These are phyloP conservation scores for Mayetiola destructor DNA, from an alignment of 2,888 invertebrate genomes.

Conservation along the genomic window DNA sequence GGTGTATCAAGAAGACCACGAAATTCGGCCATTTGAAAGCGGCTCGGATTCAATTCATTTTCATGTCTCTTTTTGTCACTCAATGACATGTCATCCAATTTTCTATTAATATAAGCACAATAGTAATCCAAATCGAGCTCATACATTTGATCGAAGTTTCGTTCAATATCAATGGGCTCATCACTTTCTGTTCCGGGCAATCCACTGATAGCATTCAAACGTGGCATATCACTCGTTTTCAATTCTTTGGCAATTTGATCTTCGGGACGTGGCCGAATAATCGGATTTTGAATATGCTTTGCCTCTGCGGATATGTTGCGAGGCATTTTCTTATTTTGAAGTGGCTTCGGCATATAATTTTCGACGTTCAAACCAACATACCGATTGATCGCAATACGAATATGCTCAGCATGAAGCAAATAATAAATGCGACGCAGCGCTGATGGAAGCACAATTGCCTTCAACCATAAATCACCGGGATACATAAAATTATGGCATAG, in stretches of 20 bases:
- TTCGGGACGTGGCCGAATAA: neutral
- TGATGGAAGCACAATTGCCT: constrained; percentile 70
- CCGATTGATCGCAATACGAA: constrained; percentile 32
- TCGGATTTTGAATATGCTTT: neutral
- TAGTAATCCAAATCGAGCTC: constrained; percentile 57
- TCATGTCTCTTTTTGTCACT: neutral
- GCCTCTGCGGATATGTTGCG: neutral
- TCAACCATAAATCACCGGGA: constrained; percentile 68
- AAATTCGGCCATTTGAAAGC: constrained; percentile 17
- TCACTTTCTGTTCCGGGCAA: constrained; percentile 28
- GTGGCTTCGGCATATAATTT: neutral
- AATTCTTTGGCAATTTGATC: constrained; percentile 17
- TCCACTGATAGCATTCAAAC: constrained; percentile 14
- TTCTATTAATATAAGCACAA: constrained; percentile 41
- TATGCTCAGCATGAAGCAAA: constrained; percentile 29
- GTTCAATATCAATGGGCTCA: constrained; percentile 55
- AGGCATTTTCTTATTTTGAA: constrained; percentile 2
- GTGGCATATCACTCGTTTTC: constrained; percentile 20
- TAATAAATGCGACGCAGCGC: constrained; percentile 53
- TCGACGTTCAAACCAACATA: constrained; percentile 22
- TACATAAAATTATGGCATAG: constrained; percentile 58
- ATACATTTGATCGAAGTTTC: constrained; percentile 41
- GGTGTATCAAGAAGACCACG: constrained; percentile 16
- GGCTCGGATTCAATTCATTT: neutral
- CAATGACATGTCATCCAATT: neutral